Conservation (phyloP, 2,888 invertebrate genomes). For the Caenorhabditis uteleia region DNA sequence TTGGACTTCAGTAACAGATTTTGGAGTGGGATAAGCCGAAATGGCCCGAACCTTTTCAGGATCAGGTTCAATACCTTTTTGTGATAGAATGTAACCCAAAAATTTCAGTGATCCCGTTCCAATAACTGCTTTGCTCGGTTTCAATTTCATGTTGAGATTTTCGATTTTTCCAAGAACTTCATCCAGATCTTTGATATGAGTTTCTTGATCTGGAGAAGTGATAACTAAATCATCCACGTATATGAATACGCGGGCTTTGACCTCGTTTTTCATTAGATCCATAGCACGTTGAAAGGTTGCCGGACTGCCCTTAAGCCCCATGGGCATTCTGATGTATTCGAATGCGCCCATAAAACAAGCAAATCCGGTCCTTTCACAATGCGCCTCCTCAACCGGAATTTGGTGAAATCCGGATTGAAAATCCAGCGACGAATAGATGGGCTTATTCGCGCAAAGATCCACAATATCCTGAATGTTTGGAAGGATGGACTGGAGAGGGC, state of each 20-base stretch:
- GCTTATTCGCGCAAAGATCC: slow-evolving; percentile 6
- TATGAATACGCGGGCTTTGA: slow-evolving; percentile 8
- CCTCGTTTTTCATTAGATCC: slow-evolving; percentile 3
- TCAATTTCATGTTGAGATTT: slow-evolving; percentile 38
- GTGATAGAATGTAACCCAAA: slow-evolving; percentile 29
- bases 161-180: slow-evolving; percentile 20
- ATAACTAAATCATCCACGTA: slow-evolving; percentile 40
- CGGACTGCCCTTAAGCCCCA: slow-evolving; percentile 21
- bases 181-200: slow-evolving; percentile 34
- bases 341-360: slow-evolving; percentile 8
- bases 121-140: slow-evolving; percentile 29
- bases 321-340: slow-evolving; percentile 20
- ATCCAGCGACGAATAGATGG: slow-evolving; percentile 24
- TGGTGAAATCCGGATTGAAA: slow-evolving; percentile 28
- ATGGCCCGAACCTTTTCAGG: slow-evolving; percentile 30
- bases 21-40: slow-evolving; percentile 16
- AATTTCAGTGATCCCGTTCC: slow-evolving; percentile 25
- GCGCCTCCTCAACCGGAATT: slow-evolving; percentile 7
- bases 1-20: slow-evolving; percentile 12
- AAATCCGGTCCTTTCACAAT: slow-evolving; percentile 25
- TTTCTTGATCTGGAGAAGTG: neutral
- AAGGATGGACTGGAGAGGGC: slow-evolving; percentile 3
- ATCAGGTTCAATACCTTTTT: slow-evolving; percentile 34
- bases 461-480: slow-evolving; percentile 19
- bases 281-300: slow-evolving; percentile 27